Conservation (phyloP, 2,888 invertebrate species). For the Euzophera pinguis region DNA sequence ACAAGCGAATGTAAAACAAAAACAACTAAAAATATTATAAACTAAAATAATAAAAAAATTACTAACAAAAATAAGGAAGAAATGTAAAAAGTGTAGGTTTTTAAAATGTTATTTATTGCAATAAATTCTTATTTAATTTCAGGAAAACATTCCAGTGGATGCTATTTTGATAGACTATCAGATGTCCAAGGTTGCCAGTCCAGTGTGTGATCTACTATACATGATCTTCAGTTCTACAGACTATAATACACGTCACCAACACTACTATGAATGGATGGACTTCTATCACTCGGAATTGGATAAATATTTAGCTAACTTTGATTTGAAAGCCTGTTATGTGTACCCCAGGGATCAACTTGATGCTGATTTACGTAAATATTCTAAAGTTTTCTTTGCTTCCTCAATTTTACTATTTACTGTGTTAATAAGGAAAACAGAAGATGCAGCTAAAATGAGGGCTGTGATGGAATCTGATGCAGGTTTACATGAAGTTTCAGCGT, state of each 20-base stretch:
- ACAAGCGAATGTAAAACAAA: no score
- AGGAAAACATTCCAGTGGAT: constrained; percentile 30
- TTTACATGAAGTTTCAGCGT: neutral
- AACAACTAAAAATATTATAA: no score
- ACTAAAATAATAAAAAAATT: no score
- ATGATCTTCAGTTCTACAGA: constrained; percentile 42
- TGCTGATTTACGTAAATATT: constrained; percentile 32
- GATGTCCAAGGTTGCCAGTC: constrained; percentile 30
- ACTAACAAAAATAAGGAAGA: no score
- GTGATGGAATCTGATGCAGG: constrained; percentile 8
- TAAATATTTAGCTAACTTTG: constrained; percentile 27
- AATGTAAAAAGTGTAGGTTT: no score
- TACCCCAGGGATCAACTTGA: constrained; percentile 38
- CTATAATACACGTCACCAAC: constrained; percentile 29
- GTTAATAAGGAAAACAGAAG: constrained; percentile 24
- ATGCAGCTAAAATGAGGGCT: constrained; percentile 23
- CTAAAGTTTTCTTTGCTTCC: constrained; percentile 20
- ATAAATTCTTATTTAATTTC: constrained; percentile 16
- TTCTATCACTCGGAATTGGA: constrained; percentile 32
- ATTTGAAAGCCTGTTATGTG: constrained; percentile 28
- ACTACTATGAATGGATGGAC: constrained; percentile 30
- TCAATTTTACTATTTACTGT: constrained; percentile 20
- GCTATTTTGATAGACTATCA: constrained; percentile 46
- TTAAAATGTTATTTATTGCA: neutral
- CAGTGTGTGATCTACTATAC: constrained; percentile 36